A percentile compares a stretch with the other conserved stretches of the same genome.
Conservation (phyloP, 30 jellyfish, hydroid and myxozoan genomes). For the Cassiopea xamachana region DNA sequence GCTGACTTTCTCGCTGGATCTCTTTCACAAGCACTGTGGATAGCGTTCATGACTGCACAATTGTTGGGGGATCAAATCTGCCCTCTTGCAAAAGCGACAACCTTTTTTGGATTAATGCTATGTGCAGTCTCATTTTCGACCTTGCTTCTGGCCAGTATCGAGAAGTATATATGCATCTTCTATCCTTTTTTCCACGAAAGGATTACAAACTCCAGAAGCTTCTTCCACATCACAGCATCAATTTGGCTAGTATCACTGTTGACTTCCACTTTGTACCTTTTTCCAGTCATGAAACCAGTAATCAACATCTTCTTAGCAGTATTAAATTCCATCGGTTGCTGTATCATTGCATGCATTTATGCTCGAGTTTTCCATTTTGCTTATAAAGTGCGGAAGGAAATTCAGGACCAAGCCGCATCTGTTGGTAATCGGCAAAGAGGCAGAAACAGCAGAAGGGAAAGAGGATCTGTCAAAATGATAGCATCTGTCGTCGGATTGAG, state of each 20-base stretch:
- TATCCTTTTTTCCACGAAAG: slow-evolving; percentile 15
- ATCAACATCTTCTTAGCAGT: not conserved
- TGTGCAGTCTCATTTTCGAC: slow-evolving; percentile 15
- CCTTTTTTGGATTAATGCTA: not conserved
- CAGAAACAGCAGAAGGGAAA: not conserved
- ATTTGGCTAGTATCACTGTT: not conserved
- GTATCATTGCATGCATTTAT: slow-evolving; percentile 2
- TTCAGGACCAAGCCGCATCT: not conserved
- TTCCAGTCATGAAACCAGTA: not conserved
- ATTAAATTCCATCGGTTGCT: not conserved
- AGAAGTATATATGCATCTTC: slow-evolving; percentile 20
- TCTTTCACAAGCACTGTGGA: not conserved
- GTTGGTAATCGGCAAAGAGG: not conserved
- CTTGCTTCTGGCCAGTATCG: slow-evolving; percentile 25
- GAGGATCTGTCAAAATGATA: slow-evolving; percentile 21
- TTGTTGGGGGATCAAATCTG: slow-evolving; percentile 11
- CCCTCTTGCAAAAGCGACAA: slow-evolving; percentile 3
- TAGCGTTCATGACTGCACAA: slow-evolving; percentile 16
- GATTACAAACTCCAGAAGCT: not conserved
- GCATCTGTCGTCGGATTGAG: slow-evolving; percentile 20
- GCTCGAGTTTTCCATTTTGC: slow-evolving; percentile 10
- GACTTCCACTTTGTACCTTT: not conserved
- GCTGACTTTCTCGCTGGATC: slow-evolving; percentile 18
- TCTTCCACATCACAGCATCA: not conserved
- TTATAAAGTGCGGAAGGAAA: slow-evolving; percentile 20